Conservation (phyloP, 1,140 invertebrate species). For the Drosophila novamexicana region DNA sequence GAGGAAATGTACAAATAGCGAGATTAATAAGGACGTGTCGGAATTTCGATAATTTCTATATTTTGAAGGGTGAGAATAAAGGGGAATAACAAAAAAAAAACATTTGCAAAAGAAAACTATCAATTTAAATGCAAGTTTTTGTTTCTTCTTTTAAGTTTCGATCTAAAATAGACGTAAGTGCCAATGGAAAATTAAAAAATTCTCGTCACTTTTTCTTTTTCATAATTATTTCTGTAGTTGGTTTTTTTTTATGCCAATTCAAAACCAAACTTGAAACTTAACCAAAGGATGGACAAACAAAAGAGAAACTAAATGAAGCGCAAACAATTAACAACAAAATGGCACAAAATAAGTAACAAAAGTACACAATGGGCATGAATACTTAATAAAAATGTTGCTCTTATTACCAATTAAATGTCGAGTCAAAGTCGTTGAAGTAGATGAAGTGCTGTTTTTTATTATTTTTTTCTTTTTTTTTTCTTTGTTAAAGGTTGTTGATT, state of each 20-base stretch:
- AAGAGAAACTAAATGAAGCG: slow-evolving; percentile 54
- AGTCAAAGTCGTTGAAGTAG: slow-evolving; percentile 77
- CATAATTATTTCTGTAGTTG: slow-evolving; percentile 17
- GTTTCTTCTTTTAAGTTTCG: background rate
- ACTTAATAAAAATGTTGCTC: slow-evolving; percentile 67
- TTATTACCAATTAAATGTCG: slow-evolving; percentile 80
- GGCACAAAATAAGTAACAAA: slow-evolving; percentile 63
- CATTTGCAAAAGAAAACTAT: background rate
- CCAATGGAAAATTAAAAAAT: slow-evolving; percentile 44
- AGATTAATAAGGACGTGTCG: slow-evolving; percentile 38
- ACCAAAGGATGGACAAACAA: slow-evolving; percentile 43
- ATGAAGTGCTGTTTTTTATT: slow-evolving; percentile 49
- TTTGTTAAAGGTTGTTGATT: slow-evolving; percentile 21
- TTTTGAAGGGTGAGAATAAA: slow-evolving; percentile 6
- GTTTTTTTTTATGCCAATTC: slow-evolving; percentile 58
- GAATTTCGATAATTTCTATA: slow-evolving; percentile 5
- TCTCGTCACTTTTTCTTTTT: slow-evolving; percentile 32
- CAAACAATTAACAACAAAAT: slow-evolving; percentile 53
- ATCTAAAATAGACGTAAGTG: slow-evolving; percentile 6
- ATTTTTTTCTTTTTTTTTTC: slow-evolving; percentile 19
- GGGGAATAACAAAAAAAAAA: background rate
- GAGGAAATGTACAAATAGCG: slow-evolving; percentile 39
- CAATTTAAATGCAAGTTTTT: background rate
- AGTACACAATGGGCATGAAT: slow-evolving; percentile 75
- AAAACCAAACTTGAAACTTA: slow-evolving; percentile 71